Conservation (phyloP, 2,797 vertebrate species). For the Ctenopoma multispine region DNA sequence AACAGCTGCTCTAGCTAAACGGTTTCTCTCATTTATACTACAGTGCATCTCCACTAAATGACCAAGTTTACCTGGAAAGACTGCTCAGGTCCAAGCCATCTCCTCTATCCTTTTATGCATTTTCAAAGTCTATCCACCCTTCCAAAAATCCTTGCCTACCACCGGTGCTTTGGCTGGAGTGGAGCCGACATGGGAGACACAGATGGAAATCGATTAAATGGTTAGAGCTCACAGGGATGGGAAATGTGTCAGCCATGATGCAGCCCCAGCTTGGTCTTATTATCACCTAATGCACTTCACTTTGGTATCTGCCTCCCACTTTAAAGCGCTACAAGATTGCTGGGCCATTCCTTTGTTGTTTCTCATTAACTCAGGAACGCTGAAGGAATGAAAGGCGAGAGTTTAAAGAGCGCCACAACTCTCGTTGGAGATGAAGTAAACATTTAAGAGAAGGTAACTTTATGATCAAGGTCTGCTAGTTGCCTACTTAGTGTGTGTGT, state of each 20-base stretch:
- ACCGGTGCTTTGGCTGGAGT: constrained; percentile 21
- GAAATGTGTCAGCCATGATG: constrained; percentile 71
- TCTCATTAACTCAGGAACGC: constrained; percentile 54
- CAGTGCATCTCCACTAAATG: background rate
- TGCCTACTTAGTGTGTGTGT: background rate
- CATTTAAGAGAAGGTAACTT: constrained; percentile 28
- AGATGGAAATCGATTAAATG: constrained; percentile 77
- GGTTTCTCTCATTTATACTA: constrained; percentile 5
- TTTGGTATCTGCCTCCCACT: constrained; percentile 35
- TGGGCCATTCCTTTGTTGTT: constrained; percentile 57
- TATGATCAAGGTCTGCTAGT: constrained; percentile 16
- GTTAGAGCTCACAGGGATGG: constrained; percentile 65
- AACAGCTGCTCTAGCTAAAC: background rate
- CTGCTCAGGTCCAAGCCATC: constrained; percentile 1
- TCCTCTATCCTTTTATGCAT: constrained; percentile 16
- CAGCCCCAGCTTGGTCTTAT: constrained; percentile 65
- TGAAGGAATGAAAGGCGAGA: constrained; percentile 49
- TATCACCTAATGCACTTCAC: constrained; percentile 67
- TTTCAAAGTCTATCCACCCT: constrained; percentile 31
- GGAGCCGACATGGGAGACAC: constrained; percentile 51
- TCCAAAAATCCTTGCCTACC: constrained; percentile 19
- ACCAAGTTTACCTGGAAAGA: constrained; percentile 10
- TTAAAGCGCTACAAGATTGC: constrained; percentile 51
- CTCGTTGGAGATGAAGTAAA: constrained; percentile 42
- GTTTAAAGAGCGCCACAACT: constrained; percentile 10